Evolutionary conservation across 2,888 invertebrate species (phyloP).

Genomic region (Bimastos eiseni): DNA sequence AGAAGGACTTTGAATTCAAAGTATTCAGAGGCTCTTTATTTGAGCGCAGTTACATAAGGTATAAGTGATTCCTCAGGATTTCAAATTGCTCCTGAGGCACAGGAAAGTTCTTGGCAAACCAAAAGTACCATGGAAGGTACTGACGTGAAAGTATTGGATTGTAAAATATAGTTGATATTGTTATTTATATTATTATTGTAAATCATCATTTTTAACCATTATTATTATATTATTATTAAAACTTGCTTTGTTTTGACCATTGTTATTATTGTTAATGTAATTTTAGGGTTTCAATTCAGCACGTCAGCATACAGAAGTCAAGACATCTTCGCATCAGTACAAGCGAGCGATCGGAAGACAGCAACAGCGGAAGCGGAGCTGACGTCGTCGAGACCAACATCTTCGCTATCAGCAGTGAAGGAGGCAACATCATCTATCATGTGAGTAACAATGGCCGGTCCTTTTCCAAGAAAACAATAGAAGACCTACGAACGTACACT

Average conservation of each 20-base stretch:
- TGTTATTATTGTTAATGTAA: neutral
- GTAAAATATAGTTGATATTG: neutral
- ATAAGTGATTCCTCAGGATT: neutral
- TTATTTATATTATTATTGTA: neutral
- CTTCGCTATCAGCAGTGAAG: constrained; percentile 80
- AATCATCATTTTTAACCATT: neutral
- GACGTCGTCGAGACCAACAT: constrained; percentile 67
- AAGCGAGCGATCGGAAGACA: constrained; percentile 43
- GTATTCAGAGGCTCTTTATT: neutral
- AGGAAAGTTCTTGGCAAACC: neutral
- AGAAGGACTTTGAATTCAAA: constrained; percentile 60
- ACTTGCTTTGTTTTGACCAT: neutral
- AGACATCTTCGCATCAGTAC: constrained; percentile 50
- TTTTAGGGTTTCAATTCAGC: constrained; percentile 62
- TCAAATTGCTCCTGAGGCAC: neutral
- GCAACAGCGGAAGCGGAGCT: constrained; percentile 40
- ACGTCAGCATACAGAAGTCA: constrained; percentile 65
- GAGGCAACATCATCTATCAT: constrained; percentile 72
- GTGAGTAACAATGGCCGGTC: constrained; percentile 55
- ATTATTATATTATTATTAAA: neutral
- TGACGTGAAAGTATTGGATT: neutral
- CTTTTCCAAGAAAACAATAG: constrained; percentile 60
- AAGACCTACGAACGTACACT: constrained; percentile 64
- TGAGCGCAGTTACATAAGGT: neutral
- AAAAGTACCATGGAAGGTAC: too few species aligned